These are phyloP conservation scores for Synergus japonicus DNA, from an alignment of 2,888 invertebrate genomes.

Conservation along the genomic window DNA sequence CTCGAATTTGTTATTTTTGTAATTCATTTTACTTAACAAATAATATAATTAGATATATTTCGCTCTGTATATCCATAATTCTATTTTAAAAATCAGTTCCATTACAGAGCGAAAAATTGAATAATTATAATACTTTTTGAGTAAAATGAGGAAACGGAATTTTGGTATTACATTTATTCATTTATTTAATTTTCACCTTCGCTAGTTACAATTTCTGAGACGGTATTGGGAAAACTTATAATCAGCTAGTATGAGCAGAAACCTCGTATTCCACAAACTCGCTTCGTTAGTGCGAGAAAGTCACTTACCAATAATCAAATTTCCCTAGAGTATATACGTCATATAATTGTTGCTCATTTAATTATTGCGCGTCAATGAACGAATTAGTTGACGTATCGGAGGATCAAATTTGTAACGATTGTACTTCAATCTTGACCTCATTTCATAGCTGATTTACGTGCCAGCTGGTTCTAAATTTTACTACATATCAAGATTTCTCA, in stretches of 20 bases:
- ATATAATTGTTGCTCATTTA: conserved; percentile 22
- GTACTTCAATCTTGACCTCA: background rate
- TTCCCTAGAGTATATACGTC: background rate
- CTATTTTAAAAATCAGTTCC: no score
- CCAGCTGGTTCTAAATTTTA: background rate
- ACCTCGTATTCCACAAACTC: conserved; percentile 12
- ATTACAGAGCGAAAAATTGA: no score
- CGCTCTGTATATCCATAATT: no score
- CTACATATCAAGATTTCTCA: background rate
- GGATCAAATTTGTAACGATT: conserved; percentile 6
- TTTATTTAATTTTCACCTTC: no score
- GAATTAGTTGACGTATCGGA: background rate
- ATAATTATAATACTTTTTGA: no score
- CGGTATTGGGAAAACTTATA: background rate
- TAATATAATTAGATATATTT: no score
- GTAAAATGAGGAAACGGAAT: background rate
- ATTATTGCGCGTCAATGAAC: conserved; percentile 8
- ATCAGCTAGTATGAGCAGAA: background rate
- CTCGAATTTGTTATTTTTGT: no score
- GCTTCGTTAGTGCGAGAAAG: background rate
- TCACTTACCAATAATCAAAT: conserved; percentile 20
- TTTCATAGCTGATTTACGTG: background rate
- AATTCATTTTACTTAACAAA: no score
- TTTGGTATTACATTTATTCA: background rate
- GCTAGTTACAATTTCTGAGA: no score